Percentiles rank a stretch among this genome's conserved stretches.
These are phyloP conservation scores for Eristalis arbustorum DNA, from an alignment of 2,888 invertebrate genomes.

Conservation along the genomic window DNA sequence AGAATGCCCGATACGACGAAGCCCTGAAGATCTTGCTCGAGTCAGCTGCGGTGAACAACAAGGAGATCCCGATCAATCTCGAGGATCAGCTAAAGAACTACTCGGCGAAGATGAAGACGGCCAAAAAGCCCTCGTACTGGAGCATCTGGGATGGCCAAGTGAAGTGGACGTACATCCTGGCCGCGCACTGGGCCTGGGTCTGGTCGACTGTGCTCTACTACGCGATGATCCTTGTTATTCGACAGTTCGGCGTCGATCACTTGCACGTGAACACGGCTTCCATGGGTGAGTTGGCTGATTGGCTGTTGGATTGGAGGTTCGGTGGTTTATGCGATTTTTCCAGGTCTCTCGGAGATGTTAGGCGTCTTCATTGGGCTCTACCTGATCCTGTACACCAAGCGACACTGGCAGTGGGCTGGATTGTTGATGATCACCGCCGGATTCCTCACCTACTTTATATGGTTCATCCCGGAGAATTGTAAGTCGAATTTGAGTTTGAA, in stretches of 20 bases:
- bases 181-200: constrained; percentile 78
- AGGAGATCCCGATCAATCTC: constrained; percentile 77
- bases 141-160: constrained; percentile 79
- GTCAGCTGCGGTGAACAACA: constrained; percentile 78
- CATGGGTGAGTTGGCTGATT: constrained; percentile 74
- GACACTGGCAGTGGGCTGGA: constrained; percentile 78
- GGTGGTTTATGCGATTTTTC: not conserved
- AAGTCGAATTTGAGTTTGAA: constrained; percentile 26
- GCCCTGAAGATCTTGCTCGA: constrained; percentile 77
- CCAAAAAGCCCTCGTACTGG: constrained; percentile 73
- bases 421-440: constrained; percentile 76
- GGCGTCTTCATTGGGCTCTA: constrained; percentile 78
- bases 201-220: constrained; percentile 77
- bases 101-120: constrained; percentile 71
- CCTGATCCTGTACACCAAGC: constrained; percentile 77
- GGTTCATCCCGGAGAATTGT: constrained; percentile 77
- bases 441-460: constrained; percentile 75
- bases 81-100: constrained; percentile 76
- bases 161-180: constrained; percentile 74
- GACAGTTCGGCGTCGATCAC: constrained; percentile 78
- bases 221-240: constrained; percentile 79
- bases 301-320: not conserved
- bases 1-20: constrained; percentile 75
- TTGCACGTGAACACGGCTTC: constrained; percentile 79
- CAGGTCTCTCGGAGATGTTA: constrained; percentile 78